A percentile compares a stretch with the other conserved stretches of the same genome.
Conservation (phyloP, 2,113 vertebrate species). For the Erythrocercus mccallii region DNA sequence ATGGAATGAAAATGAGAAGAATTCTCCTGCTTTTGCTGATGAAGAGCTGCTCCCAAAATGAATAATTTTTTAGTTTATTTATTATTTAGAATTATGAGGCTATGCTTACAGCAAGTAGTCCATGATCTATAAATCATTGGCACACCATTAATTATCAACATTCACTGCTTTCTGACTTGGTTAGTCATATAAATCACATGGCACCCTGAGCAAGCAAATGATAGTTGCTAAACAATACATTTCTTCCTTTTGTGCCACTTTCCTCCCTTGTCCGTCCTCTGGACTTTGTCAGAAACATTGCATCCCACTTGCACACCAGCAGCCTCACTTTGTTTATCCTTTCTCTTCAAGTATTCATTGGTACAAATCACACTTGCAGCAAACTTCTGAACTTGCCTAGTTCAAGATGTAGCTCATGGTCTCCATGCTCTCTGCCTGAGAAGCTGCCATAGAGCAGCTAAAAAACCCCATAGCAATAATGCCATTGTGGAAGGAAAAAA, state of each 20-base stretch:
- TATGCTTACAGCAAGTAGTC: not conserved
- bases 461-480: not conserved
- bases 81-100: slow-evolving; percentile 15
- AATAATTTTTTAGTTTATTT: not conserved
- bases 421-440: not conserved
- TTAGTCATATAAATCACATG: not conserved
- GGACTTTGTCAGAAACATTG: not conserved
- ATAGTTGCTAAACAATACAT: not conserved
- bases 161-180: not conserved
- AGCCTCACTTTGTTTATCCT: not conserved
- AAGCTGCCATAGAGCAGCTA: not conserved
- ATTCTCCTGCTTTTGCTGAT: not conserved
- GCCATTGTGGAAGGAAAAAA: not conserved
- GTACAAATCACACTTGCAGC: not conserved
- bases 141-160: not conserved
- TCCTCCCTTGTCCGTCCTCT: fast-evolving
- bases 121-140: slow-evolving; percentile 21
- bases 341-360: not conserved
- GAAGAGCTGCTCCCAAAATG: not conserved
- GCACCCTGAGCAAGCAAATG: not conserved
- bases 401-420: not conserved
- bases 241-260: not conserved
- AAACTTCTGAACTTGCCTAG: not conserved
- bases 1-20: not conserved
- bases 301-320: not conserved